Conservation (phyloP, 2,888 invertebrate genomes). For the Drosophila diplacantha region DNA sequence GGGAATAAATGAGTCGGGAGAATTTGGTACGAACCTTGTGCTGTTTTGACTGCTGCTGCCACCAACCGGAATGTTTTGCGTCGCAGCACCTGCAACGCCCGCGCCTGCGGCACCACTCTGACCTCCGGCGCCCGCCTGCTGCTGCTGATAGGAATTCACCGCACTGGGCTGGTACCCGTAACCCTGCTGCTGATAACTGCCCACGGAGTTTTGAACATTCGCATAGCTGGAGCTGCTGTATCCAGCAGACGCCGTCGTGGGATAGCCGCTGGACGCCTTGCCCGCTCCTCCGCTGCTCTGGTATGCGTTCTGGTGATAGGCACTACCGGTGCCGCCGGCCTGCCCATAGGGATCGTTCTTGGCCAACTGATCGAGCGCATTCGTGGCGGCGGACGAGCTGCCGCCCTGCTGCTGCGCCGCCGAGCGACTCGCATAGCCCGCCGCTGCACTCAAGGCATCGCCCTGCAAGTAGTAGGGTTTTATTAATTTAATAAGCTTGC, state of each 20-base stretch:
- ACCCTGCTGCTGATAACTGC: slow-evolving; percentile 76
- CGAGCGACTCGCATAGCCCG: slow-evolving; percentile 72
- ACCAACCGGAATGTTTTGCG: slow-evolving; percentile 78
- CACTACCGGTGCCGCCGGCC: slow-evolving; percentile 66
- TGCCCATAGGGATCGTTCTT: slow-evolving; percentile 78
- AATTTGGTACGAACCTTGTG: slow-evolving; percentile 68
- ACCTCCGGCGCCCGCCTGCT: slow-evolving; percentile 60
- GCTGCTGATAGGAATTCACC: slow-evolving; percentile 78
- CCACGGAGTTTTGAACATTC: slow-evolving; percentile 76
- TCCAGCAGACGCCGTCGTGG: slow-evolving; percentile 72
- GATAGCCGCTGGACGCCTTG: slow-evolving; percentile 74
- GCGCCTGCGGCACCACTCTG: slow-evolving; percentile 68
- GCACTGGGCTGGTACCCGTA: slow-evolving; percentile 77
- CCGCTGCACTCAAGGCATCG: slow-evolving; percentile 72
- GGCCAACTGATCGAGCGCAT: slow-evolving; percentile 75
- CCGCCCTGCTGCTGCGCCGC: slow-evolving; percentile 67
- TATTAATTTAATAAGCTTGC: neutral
- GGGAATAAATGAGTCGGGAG: neutral
- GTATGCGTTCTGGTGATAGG: slow-evolving; percentile 77
- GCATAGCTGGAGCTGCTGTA: slow-evolving; percentile 76
- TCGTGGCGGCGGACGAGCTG: slow-evolving; percentile 57
- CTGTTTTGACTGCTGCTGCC: slow-evolving; percentile 75
- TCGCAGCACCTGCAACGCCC: slow-evolving; percentile 66
- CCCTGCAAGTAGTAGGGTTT: slow-evolving; percentile 53
- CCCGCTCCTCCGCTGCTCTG: slow-evolving; percentile 72